phyloP scores from a whole-genome alignment of 2,888 invertebrate species.

The Marasmarcha lunaedactyla region DNA sequence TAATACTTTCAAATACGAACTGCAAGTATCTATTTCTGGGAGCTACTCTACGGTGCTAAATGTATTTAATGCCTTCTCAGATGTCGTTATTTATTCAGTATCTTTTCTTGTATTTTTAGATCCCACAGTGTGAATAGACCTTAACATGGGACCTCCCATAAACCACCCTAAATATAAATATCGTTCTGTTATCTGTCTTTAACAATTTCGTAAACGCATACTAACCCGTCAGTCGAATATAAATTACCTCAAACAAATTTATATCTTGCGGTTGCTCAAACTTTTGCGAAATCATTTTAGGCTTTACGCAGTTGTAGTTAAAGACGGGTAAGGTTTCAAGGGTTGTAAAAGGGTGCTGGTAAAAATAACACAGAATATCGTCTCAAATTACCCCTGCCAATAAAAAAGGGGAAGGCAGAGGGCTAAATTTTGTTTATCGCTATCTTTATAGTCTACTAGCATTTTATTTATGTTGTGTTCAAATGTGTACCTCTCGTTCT shows the following conservation, averaged over 20 bases:
- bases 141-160: constrained; percentile 25
- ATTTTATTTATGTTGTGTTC: constrained; percentile 58
- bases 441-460: constrained; percentile 61
- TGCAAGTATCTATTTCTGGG: no score
- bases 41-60: no score
- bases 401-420: constrained; percentile 63
- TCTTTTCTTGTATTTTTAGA: no score
- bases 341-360: constrained; percentile 22
- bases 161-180: constrained; percentile 61
- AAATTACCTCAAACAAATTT: constrained; percentile 45
- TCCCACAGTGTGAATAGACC: constrained; percentile 3
- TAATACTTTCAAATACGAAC: no score
- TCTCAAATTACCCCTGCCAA: constrained; percentile 65
- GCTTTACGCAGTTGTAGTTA: constrained; percentile 14
- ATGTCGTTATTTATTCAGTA: no score
- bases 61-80: no score
- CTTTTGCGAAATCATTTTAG: constrained; percentile 10
- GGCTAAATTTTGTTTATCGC: constrained; percentile 66
- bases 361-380: constrained; percentile 53
- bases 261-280: constrained; percentile 17
- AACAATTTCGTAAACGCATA: constrained; percentile 67
- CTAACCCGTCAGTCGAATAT: constrained; percentile 63
- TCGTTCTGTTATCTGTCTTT: constrained; percentile 65
- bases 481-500: constrained; percentile 56
- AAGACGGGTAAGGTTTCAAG: constrained; percentile 11